phyloP scores from a whole-genome alignment of 2,113 vertebrate genomes.

The Acanthisitta chloris region DNA sequence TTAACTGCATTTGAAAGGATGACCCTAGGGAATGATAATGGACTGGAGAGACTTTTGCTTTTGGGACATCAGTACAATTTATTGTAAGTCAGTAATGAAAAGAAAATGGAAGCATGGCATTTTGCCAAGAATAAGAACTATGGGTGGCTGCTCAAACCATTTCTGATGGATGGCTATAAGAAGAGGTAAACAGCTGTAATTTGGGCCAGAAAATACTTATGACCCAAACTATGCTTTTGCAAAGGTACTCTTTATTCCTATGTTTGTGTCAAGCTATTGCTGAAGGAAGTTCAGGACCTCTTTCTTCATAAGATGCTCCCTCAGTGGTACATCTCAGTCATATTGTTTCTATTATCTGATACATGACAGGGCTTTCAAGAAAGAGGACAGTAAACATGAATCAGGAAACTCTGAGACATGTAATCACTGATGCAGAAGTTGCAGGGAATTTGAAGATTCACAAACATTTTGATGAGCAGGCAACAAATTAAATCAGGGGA shows the following conservation, averaged over 20 bases:
- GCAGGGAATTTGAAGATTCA: constrained; percentile 26
- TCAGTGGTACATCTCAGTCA: constrained; percentile 13
- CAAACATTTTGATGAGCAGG: not conserved
- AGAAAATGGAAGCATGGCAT: constrained; percentile 37
- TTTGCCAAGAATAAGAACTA: constrained; percentile 19
- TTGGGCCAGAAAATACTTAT: constrained; percentile 14
- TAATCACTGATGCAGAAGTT: constrained; percentile 9
- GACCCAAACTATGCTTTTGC: not conserved
- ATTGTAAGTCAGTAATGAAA: constrained; percentile 42
- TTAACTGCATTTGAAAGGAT: constrained; percentile 23
- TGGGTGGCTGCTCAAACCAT: not conserved
- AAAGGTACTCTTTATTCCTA: not conserved
- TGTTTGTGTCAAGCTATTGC: not conserved
- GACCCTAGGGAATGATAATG: constrained; percentile 43
- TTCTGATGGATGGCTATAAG: not conserved
- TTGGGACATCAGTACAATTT: constrained; percentile 51
- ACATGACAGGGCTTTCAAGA: constrained; percentile 22
- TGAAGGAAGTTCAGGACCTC: constrained; percentile 40
- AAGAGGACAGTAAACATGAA: not conserved
- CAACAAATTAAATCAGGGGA: not conserved
- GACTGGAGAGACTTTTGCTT: constrained; percentile 9
- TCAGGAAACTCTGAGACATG: not conserved
- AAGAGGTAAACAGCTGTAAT: constrained; percentile 40
- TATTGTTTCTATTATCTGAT: not conserved
- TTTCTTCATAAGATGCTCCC: constrained; percentile 6